Evolutionary conservation across 2,888 invertebrate species (phyloP), one percentile per base, ranked within the genome.

Genomic region (Cephus rjabovi): DNA sequence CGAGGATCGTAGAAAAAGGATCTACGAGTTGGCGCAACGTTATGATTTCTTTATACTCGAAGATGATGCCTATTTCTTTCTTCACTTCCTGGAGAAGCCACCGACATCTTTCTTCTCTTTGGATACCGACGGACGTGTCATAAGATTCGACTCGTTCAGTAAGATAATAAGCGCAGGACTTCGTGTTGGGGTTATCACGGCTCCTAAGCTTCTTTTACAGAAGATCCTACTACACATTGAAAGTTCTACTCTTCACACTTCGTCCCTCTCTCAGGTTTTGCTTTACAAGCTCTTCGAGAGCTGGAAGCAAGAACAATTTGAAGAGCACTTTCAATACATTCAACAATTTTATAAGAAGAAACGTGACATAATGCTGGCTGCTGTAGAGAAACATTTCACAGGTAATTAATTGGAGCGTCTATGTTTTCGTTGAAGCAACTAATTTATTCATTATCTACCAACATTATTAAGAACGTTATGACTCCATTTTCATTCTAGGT

Each of bases 41-140:
- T 96, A 95, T 88, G 94, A 97, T 89, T 94, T 97, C 34, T 84
- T 97, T 11, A 96, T 97, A 75, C 81, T 97, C 4, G 97, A 97
- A 88, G 97, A 97, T 85, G 97, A 97, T 87, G 95, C 97, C 0
- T 97, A 97, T 86, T 96, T 94, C 91, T 96, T 95, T 86, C 90
- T 97, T 81, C 95, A 96, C 88, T 97, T 95, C 89, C 88, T 93
- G 83, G 93, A 94, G 92, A 87, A 92, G 56, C 92, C 92, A 69
- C 93, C 94, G 0, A 92, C 93, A 0, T 95, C 95, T 0, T 95
- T 96, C 86, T 91, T 96, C 1, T 95, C 96, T 0, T 83, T 96
- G 89, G 96, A 97, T 90, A 93, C 93, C 0, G 95, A 96, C 85
- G 96, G 96, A 0, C 93, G 96, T 12, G 97, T 97, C 4, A 86